phyloP scores from a whole-genome alignment of 2,797 vertebrate genomes.

The Trachurus trachurus region DNA sequence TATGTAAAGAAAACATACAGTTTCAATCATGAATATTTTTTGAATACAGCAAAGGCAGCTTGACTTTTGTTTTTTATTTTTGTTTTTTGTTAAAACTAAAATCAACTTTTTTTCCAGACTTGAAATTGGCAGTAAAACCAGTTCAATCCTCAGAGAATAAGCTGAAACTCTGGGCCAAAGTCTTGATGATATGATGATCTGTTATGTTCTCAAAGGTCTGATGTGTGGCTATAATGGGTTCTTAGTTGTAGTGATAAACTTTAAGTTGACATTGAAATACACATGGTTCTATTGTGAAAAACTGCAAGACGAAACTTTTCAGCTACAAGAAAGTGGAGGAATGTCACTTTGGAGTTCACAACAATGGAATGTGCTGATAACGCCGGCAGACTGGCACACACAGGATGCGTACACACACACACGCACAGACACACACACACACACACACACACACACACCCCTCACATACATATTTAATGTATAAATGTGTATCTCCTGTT shows the following conservation, averaged over 20 bases:
- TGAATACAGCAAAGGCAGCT: slow-evolving; percentile 52
- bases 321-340: slow-evolving; percentile 42
- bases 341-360: slow-evolving; percentile 52
- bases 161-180: slow-evolving; percentile 9
- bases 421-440: slow-evolving; percentile 20
- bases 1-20: slow-evolving; percentile 71
- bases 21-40: slow-evolving; percentile 64
- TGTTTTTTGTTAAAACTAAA: slow-evolving; percentile 26
- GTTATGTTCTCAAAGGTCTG: slow-evolving; percentile 7
- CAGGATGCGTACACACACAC: slow-evolving; percentile 41
- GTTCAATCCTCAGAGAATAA: slow-evolving; percentile 9
- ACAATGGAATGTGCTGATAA: slow-evolving; percentile 72
- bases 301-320: slow-evolving; percentile 45
- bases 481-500: slow-evolving; percentile 2
- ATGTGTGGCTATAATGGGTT: slow-evolving; percentile 5
- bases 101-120: slow-evolving; percentile 28
- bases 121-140: slow-evolving; percentile 22
- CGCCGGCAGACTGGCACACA: slow-evolving; percentile 50
- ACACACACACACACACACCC: slow-evolving; percentile 13
- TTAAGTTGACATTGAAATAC: neutral
- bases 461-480: slow-evolving; percentile 13
- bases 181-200: neutral
- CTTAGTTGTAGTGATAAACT: neutral
- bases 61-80: slow-evolving; percentile 15
- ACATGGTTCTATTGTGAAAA: slow-evolving; percentile 20